phyloP scores from a whole-genome alignment of 2,113 vertebrate species.

The Camelus dromedarius region DNA sequence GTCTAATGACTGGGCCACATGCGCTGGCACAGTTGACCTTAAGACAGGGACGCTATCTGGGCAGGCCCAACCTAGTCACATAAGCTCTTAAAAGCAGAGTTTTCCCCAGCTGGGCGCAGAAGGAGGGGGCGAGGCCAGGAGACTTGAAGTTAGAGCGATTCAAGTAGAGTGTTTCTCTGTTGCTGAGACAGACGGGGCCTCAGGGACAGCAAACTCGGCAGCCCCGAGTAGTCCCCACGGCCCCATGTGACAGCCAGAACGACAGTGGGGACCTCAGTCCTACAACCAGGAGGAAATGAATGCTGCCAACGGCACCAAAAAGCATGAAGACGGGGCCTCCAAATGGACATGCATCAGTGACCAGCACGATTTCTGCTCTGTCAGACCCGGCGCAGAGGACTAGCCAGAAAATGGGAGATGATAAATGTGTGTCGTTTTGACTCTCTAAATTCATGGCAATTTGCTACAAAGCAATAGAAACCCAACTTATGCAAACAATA shows the following conservation, averaged over 20 bases:
- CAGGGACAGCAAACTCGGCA: neutral
- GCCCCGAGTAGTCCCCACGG: neutral
- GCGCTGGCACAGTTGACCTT: neutral
- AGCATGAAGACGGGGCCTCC: neutral
- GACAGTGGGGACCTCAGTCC: neutral
- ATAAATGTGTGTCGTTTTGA: neutral
- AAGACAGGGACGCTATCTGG: neutral
- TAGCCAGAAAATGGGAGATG: neutral
- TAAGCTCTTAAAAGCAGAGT: neutral
- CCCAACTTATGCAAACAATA: neutral
- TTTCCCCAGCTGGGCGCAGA: neutral
- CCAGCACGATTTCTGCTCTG: neutral
- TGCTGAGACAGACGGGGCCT: neutral
- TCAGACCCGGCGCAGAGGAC: neutral
- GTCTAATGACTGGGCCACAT: neutral
- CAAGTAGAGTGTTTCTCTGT: neutral
- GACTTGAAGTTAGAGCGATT: neutral
- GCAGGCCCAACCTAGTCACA: neutral
- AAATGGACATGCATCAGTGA: neutral
- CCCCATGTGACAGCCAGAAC: neutral
- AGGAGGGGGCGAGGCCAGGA: neutral
- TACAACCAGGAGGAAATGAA: neutral
- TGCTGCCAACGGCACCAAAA: neutral
- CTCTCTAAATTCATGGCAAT: neutral
- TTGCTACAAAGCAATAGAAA: neutral